Percentiles rank a stretch among this genome's conserved stretches.
phyloP scores from a whole-genome alignment of 2,888 invertebrate genomes.

The Galerucella pusilla region DNA sequence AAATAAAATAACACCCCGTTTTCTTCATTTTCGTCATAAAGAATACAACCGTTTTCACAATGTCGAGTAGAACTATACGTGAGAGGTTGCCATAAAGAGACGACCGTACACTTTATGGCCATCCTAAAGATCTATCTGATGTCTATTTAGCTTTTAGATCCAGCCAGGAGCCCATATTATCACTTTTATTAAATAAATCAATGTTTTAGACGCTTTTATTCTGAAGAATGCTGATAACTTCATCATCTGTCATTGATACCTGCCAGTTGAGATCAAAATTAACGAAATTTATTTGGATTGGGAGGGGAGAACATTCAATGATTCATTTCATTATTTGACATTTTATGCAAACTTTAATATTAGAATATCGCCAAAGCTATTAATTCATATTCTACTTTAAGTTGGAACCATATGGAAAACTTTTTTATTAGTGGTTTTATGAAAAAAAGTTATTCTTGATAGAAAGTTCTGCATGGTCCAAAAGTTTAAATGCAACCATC shows the following conservation, averaged over 20 bases:
- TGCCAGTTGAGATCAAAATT: not conserved
- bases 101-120: slow-evolving; percentile 62
- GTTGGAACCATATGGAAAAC: too few species aligned
- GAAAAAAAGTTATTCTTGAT: too few species aligned
- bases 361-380: too few species aligned
- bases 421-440: too few species aligned
- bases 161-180: slow-evolving; percentile 60
- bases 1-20: not conserved
- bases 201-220: slow-evolving; percentile 6
- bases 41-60: slow-evolving; percentile 7
- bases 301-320: too few species aligned
- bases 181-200: slow-evolving; percentile 58
- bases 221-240: slow-evolving; percentile 6
- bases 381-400: too few species aligned
- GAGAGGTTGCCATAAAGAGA: slow-evolving; percentile 60
- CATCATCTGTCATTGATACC: not conserved
- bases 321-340: too few species aligned
- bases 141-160: slow-evolving; percentile 63
- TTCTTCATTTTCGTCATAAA: slow-evolving; percentile 9
- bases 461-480: too few species aligned
- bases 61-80: slow-evolving; percentile 21
- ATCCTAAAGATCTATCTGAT: slow-evolving; percentile 59
- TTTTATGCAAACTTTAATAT: too few species aligned
- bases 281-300: too few species aligned
- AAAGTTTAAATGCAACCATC: too few species aligned